A percentile compares a stretch with the other conserved stretches of the same genome.
These are phyloP conservation scores for Beris morrisii DNA, from an alignment of 2,888 invertebrate species.

Conservation along the genomic window DNA sequence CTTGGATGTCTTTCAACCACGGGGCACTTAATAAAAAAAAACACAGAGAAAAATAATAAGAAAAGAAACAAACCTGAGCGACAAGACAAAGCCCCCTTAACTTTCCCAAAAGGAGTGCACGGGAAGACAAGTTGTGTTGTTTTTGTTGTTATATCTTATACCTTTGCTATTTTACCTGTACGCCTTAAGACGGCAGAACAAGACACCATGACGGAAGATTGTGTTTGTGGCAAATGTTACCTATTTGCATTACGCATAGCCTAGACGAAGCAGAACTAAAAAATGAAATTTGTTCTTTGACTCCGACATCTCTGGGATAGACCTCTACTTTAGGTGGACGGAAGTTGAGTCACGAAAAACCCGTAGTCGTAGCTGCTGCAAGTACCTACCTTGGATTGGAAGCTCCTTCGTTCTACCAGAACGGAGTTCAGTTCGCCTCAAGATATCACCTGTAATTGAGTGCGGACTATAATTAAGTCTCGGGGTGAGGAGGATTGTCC, in stretches of 20 bases:
- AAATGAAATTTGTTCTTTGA: neutral
- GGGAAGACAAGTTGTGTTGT: no score
- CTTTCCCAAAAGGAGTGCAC: no score
- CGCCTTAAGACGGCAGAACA: slow-evolving; percentile 6
- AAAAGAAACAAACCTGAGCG: no score
- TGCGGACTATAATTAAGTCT: slow-evolving; percentile 15
- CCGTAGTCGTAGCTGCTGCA: neutral
- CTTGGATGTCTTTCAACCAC: no score
- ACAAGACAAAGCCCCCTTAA: no score
- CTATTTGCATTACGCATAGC: slow-evolving; percentile 10
- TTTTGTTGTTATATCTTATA: no score
- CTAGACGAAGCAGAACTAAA: neutral
- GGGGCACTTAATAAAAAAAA: no score
- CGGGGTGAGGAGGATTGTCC: neutral
- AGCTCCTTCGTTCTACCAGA: neutral
- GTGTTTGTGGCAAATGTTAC: neutral
- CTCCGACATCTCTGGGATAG: no score
- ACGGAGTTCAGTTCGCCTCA: slow-evolving; percentile 5
- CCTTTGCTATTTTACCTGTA: neutral
- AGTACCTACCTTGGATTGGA: neutral
- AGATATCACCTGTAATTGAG: slow-evolving; percentile 18
- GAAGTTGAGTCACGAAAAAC: slow-evolving; percentile 5
- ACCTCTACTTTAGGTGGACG: slow-evolving; percentile 1
- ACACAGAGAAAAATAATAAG: no score
- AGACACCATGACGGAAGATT: slow-evolving; percentile 18